Evolutionary conservation across 2,888 invertebrate genomes (phyloP).

Genomic region (Metellina segmentata): DNA sequence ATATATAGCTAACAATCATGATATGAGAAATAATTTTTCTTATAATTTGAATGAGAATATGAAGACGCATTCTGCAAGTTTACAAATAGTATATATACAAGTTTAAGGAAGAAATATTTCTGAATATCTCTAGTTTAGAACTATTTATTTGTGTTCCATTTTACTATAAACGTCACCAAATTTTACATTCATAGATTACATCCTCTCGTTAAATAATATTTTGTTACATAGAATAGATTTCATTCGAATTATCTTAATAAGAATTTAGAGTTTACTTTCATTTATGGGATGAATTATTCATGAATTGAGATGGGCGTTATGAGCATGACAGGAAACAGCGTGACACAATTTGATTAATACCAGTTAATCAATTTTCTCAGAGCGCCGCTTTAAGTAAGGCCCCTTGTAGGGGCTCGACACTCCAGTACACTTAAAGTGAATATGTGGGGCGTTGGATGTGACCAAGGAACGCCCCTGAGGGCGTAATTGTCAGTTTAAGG

Average conservation of each 20-base stretch:
- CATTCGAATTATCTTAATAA: background rate
- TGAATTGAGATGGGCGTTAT: background rate
- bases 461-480: background rate
- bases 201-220: too few species aligned
- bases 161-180: too few species aligned
- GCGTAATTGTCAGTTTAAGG: slow-evolving; percentile 39
- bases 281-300: slow-evolving; percentile 49
- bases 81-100: too few species aligned
- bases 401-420: background rate
- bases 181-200: too few species aligned
- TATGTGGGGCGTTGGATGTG: background rate
- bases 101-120: too few species aligned
- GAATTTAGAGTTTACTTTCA: slow-evolving; percentile 25
- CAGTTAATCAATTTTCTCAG: slow-evolving; percentile 49
- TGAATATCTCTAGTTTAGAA: too few species aligned
- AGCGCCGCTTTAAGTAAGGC: background rate
- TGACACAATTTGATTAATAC: slow-evolving; percentile 54
- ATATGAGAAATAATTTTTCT: too few species aligned
- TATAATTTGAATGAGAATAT: too few species aligned
- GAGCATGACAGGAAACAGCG: slow-evolving; percentile 24
- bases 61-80: too few species aligned
- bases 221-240: too few species aligned
- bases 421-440: background rate
- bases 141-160: too few species aligned
- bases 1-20: too few species aligned